phyloP scores from a whole-genome alignment of 2,797 vertebrate genomes.

The Limnodromus scolopaceus region DNA sequence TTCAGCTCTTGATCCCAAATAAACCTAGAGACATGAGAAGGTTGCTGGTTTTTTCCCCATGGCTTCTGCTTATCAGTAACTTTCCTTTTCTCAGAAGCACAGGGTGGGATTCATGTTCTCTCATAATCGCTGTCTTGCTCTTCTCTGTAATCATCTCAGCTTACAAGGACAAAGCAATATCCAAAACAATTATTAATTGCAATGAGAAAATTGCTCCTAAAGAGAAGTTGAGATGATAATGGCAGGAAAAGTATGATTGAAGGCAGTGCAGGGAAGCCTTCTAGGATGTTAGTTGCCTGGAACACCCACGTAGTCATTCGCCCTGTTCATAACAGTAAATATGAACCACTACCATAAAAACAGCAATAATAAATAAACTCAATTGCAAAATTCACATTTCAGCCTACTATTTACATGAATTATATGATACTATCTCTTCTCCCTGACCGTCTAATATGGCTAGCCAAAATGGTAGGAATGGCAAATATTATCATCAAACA shows the following conservation, averaged over 20 bases:
- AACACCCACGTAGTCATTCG: not conserved
- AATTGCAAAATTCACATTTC: not conserved
- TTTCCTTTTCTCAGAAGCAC: not conserved
- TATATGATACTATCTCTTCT: not conserved
- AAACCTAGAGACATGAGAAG: not conserved
- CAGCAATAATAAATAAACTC: not conserved
- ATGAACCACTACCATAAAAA: not conserved
- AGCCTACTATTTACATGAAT: not conserved
- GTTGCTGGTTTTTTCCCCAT: accelerated
- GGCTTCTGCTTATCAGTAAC: not conserved
- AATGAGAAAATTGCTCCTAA: not conserved
- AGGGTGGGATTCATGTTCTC: not conserved
- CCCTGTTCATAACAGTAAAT: not conserved
- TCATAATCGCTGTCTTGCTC: not conserved
- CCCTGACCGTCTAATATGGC: not conserved
- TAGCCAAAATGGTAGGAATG: not conserved
- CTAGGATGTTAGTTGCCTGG: not conserved
- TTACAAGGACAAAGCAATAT: not conserved
- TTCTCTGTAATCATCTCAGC: not conserved
- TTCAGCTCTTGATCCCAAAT: not conserved
- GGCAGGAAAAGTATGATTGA: not conserved
- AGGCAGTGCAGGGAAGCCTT: not conserved
- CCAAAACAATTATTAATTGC: not conserved
- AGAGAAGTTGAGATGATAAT: not conserved
- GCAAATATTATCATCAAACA: not conserved